Evolutionary conservation across 2,797 vertebrate genomes (phyloP).

Genomic region (Cirrhinus mrigala): DNA sequence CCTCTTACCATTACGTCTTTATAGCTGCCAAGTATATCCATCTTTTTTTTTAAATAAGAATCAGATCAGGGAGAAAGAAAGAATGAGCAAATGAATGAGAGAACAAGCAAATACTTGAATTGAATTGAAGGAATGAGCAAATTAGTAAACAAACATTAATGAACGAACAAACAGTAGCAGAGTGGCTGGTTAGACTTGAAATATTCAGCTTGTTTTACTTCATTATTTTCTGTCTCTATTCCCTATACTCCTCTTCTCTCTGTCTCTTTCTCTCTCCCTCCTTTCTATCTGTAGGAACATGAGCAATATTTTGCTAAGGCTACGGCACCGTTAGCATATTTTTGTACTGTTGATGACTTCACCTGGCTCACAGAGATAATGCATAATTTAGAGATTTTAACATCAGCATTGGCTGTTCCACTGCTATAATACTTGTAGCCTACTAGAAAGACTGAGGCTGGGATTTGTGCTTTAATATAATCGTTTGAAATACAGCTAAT

Average conservation of each 20-base stretch:
- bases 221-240: slow-evolving; percentile 15
- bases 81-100: background rate
- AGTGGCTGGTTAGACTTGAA: background rate
- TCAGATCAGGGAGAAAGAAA: background rate
- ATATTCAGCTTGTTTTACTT: slow-evolving; percentile 2
- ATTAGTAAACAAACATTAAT: background rate
- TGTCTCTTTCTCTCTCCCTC: background rate
- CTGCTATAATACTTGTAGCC: slow-evolving; percentile 11
- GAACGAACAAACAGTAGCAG: background rate
- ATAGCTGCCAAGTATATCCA: slow-evolving; percentile 7
- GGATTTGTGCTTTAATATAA: slow-evolving; percentile 9
- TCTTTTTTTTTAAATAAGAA: background rate
- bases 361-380: slow-evolving; percentile 35
- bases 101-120: background rate
- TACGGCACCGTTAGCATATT: slow-evolving; percentile 49
- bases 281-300: background rate
- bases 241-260: background rate
- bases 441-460: background rate
- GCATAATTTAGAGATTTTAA: slow-evolving; percentile 38
- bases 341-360: slow-evolving; percentile 33
- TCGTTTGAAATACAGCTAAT: slow-evolving; percentile 24
- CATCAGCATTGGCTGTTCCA: background rate
- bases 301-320: slow-evolving; percentile 24
- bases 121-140: background rate
- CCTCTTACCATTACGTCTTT: background rate